Base-by-base conservation (phyloP, 2,888 invertebrate species). In the Agonopterix arenella region DNA sequence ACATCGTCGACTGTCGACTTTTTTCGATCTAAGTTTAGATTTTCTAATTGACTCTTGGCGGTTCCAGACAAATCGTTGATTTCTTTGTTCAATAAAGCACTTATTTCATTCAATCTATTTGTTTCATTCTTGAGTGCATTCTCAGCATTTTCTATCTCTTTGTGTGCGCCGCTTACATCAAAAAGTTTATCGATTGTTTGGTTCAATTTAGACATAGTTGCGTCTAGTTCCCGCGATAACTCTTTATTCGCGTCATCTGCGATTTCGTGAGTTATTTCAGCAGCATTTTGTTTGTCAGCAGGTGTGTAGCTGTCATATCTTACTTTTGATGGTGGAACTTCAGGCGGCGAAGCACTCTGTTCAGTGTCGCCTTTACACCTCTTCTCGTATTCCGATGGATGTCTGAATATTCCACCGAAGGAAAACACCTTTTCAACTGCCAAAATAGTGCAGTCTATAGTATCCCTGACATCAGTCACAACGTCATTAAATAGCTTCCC, bases 371-470 rank as follows among this genome's bases (percentile, higher is more conserved):
- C 28, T 28, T 28, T 28, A 48, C 71, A 73, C 50, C 58, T 58
- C 5, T 51, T 55, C 11, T 67, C 60, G 47, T 68, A 70, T 4
- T 63, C 56, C 3, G 65, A 56, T 3, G 61, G 50, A 44, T 62
- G 61, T 11, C 56, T 52, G 11, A 61, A 60, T 38, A 66, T 44
- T 1, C 68, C 64, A 45, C 64, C 64, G 7, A 67, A 52, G 2
- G 63, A 57, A 38, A 81, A 53, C n/a, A 71, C 76, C 57, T 77
- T 64, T 62, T 81, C 80, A 36, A 85, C 73, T 0, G 83, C 80
- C 40, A 78, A 62, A 53, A 85, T 66, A 2, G 85, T 80, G 54
- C 85, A 84, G 42, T 82, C 79, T 36, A 83, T 70, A 1, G 80
- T 80, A 28, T 76, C 76, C 54, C 69, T 73, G n/a, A 84, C 70